phyloP scores from a whole-genome alignment of 2,113 vertebrate genomes.

The Lampris incognitus region DNA sequence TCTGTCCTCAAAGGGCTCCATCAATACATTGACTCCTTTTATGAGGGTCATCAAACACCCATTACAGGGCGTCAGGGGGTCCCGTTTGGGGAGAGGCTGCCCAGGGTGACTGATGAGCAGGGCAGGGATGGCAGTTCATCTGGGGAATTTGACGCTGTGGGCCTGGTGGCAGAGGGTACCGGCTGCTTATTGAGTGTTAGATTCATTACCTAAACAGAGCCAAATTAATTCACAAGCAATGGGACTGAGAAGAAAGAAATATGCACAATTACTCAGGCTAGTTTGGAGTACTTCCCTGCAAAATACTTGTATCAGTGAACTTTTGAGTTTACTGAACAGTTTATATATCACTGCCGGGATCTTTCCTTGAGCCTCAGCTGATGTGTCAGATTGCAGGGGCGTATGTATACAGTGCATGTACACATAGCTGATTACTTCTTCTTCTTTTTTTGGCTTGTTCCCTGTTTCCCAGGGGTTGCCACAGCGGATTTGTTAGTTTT shows the following conservation, averaged over 20 bases:
- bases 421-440: background rate
- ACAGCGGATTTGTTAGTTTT: too few relatives aligned
- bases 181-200: constrained; percentile 63
- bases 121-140: constrained; percentile 70
- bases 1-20: constrained; percentile 85
- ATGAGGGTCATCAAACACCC: constrained; percentile 95
- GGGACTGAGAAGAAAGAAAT: constrained; percentile 12
- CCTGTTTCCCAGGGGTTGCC: too few relatives aligned
- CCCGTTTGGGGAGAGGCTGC: constrained; percentile 85
- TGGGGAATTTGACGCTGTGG: constrained; percentile 56
- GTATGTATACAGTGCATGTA: constrained; percentile 2
- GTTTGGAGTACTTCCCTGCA: background rate
- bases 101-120: constrained; percentile 89
- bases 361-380: background rate
- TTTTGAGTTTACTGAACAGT: background rate
- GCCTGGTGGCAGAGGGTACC: constrained; percentile 32
- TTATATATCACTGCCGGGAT: background rate
- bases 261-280: background rate
- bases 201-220: constrained; percentile 69
- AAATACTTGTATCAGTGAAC: background rate
- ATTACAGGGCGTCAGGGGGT: constrained; percentile 89
- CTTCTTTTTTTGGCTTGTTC: too few relatives aligned
- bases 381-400: constrained; percentile 1
- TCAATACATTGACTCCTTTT: constrained; percentile 98
- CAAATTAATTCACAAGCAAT: constrained; percentile 55